Base-by-base conservation (phyloP, 1,140 invertebrate genomes). In the Chrysomallon squamiferum region DNA sequence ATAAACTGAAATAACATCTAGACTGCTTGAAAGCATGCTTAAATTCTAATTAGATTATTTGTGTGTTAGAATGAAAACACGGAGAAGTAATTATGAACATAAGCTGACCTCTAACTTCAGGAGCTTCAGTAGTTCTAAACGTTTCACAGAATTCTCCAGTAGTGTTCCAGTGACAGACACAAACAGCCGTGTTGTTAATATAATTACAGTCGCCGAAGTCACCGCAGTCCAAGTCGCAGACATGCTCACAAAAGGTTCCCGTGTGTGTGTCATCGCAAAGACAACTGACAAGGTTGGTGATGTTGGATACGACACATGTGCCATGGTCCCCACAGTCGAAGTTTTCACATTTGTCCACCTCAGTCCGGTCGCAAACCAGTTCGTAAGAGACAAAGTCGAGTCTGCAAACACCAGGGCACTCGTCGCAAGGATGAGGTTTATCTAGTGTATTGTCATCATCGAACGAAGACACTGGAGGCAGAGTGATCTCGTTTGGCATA, bases 151-250 rank as follows among this genome's bases (percentile, higher is more conserved):
- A 18, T 7, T 32, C 27, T 1, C 72, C 72, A 3, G 69, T 69
- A 47, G 71, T 66, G 56, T 71, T 68, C 60, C 56, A 61, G 30
- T 74, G 43, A 57, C 72, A 74, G 4, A 59, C 56, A 41, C 72
- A 74, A 13, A 13, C 47, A 9, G 57, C 33, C 13, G 29, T 33
- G 20, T 54, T 59, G 13, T 59, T 49, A 11, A 38, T 47, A 35
- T 57, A 38, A 33, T 43, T 63, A 61, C 76, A 77, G 18, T 41
- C 11, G 11, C 77, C 75, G 65, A 74, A 52, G 11, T 70, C 57
- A 0, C 77, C 76, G 66, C 79, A 81, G 50, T 81, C 73, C 29
- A 74, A 56, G 5, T 57, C 38, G 68, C 79, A 81, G 33, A 59
- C 64, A 22, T 73, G 50, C 3, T 69, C 59, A 68, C 79, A 81